Percentiles rank a stretch among this genome's conserved stretches.
phyloP scores from a whole-genome alignment of 2,113 vertebrate genomes.

The Cyanistes caeruleus region DNA sequence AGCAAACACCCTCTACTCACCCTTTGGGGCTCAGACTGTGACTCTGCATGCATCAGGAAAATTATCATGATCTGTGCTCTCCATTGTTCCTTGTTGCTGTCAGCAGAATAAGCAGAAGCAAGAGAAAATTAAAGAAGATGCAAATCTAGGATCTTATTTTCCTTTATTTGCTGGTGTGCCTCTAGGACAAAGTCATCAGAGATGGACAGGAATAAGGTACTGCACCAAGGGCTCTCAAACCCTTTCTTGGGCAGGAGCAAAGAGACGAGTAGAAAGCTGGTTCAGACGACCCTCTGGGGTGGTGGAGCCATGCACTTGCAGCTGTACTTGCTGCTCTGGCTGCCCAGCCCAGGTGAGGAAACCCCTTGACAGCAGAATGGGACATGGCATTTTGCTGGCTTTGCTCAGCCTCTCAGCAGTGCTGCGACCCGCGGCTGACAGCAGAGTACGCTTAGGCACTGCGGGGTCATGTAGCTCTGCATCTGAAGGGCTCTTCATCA shows the following conservation, averaged over 20 bases:
- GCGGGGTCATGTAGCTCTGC: neutral
- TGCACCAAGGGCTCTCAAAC: neutral
- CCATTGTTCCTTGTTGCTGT: neutral
- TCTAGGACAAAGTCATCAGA: neutral
- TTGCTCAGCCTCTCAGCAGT: neutral
- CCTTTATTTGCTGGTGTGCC: neutral
- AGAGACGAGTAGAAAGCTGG: neutral
- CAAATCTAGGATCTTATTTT: neutral
- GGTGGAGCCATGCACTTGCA: neutral
- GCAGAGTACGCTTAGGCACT: neutral
- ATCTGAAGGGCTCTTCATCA: neutral
- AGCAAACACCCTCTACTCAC: neutral
- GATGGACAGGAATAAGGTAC: neutral
- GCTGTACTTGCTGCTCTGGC: neutral
- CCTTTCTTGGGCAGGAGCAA: neutral
- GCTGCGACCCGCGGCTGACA: rapidly evolving
- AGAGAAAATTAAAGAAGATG: neutral
- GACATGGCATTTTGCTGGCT: rapidly evolving
- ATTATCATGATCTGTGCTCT: neutral
- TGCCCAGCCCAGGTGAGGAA: neutral
- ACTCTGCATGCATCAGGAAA: rapidly evolving
- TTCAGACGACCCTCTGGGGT: rapidly evolving
- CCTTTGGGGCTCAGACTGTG: rapidly evolving
- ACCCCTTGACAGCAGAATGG: neutral
- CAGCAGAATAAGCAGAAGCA: neutral